phyloP scores from a whole-genome alignment of 2,113 vertebrate species.

The Mirza zaza region DNA sequence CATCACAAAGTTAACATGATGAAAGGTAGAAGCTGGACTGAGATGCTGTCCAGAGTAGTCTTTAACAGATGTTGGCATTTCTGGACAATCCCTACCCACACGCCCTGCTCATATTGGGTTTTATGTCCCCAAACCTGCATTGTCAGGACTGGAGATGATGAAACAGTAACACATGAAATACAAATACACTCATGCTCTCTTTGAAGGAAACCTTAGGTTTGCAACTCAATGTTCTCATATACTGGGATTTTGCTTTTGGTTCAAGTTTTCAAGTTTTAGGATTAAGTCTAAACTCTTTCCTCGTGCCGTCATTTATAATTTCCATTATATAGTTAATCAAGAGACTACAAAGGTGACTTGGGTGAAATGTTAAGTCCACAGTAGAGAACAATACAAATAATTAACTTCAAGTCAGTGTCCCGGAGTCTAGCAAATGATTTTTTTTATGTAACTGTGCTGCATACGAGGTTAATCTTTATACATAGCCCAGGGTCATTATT shows the following conservation, averaged over 20 bases:
- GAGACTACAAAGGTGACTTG: slow-evolving; percentile 35
- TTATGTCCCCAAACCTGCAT: background rate
- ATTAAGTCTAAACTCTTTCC: background rate
- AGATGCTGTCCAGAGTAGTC: background rate
- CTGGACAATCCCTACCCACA: background rate
- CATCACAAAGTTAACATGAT: background rate
- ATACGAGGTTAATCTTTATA: slow-evolving; percentile 32
- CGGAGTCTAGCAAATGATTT: background rate
- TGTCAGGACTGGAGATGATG: background rate
- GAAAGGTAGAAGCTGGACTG: background rate
- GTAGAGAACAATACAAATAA: slow-evolving; percentile 23
- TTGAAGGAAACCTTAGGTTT: background rate
- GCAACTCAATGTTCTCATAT: background rate
- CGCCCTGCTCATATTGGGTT: background rate
- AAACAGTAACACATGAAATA: background rate
- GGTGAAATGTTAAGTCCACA: background rate
- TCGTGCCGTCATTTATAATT: slow-evolving; percentile 18
- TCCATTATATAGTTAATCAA: background rate
- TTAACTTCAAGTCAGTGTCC: slow-evolving; percentile 16
- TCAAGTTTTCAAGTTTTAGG: background rate
- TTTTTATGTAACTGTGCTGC: slow-evolving; percentile 39
- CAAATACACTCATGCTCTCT: background rate
- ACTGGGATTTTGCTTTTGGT: background rate
- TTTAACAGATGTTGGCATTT: background rate
- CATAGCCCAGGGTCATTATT: background rate